These are phyloP conservation scores for Dermolepida albohirtum DNA, from an alignment of 2,888 invertebrate species.

Conservation along the genomic window DNA sequence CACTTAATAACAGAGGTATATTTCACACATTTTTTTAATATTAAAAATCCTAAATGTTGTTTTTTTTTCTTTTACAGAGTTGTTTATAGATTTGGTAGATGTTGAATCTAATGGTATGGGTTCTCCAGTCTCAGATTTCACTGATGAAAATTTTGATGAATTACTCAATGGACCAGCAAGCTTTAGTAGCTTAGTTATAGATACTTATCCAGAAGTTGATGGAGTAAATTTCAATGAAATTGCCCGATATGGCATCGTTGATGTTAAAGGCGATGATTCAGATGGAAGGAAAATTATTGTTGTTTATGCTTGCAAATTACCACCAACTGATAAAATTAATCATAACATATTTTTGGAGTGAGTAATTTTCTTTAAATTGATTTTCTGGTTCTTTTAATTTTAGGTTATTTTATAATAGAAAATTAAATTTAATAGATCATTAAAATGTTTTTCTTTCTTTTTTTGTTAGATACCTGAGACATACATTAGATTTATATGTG, in stretches of 20 bases:
- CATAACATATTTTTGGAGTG: constrained; percentile 79
- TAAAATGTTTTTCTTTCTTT: constrained; percentile 1
- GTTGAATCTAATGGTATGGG: constrained; percentile 67
- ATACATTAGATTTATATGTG: constrained; percentile 96
- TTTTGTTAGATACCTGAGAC: constrained; percentile 86
- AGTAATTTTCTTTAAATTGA: constrained; percentile 46
- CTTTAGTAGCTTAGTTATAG: constrained; percentile 60
- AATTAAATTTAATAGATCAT: constrained; percentile 14
- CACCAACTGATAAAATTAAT: constrained; percentile 63
- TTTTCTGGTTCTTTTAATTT: constrained; percentile 17
- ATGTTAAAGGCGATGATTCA: constrained; percentile 85
- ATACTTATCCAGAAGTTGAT: constrained; percentile 68
- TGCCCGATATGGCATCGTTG: constrained; percentile 80
- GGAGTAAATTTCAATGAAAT: constrained; percentile 71
- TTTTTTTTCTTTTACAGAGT: constrained; percentile 26
- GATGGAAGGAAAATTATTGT: constrained; percentile 95
- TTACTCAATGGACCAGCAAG: constrained; percentile 73
- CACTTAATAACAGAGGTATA: constrained; percentile 74
- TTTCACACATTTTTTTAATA: not conserved
- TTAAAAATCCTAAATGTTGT: not conserved
- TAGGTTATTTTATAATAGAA: constrained; percentile 3
- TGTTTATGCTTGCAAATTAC: constrained; percentile 90
- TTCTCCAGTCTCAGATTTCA: constrained; percentile 85
- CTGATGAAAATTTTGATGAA: constrained; percentile 92
- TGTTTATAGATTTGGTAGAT: constrained; percentile 60